A percentile compares a stretch with the other conserved stretches of the same genome.
Conservation (phyloP, 2,888 invertebrate species). For the Lamellibrachia satsuma region DNA sequence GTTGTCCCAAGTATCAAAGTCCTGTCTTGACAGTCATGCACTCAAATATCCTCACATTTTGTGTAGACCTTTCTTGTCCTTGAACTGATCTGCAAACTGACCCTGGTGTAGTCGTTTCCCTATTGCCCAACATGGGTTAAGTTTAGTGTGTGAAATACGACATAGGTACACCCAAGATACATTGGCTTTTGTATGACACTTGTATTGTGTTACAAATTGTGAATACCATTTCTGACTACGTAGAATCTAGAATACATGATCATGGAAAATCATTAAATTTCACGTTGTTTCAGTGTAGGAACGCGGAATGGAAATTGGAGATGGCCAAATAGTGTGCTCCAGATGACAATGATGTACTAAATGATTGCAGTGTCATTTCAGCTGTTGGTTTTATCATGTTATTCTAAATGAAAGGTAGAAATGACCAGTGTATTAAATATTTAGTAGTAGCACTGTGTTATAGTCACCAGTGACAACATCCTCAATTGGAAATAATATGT, state of each 20-base stretch:
- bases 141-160: neutral
- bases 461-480: neutral
- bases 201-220: neutral
- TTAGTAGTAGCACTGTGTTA: neutral
- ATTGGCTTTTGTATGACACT: neutral
- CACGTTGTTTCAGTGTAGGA: neutral
- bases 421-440: neutral
- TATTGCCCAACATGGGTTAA: neutral
- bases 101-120: neutral
- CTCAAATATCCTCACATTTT: neutral
- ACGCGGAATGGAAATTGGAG: neutral
- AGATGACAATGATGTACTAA: neutral
- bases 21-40: neutral
- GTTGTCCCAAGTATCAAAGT: neutral
- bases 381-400: neutral
- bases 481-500: neutral
- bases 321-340: neutral
- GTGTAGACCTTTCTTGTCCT: neutral
- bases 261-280: neutral
- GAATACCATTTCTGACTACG: neutral
- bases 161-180: neutral
- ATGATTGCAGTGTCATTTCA: neutral
- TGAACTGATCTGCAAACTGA: neutral
- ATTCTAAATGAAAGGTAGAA: neutral
- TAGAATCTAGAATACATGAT: neutral